Base-by-base conservation (phyloP, 2,797 vertebrate species). In the Lagocephalus sceleratus region DNA sequence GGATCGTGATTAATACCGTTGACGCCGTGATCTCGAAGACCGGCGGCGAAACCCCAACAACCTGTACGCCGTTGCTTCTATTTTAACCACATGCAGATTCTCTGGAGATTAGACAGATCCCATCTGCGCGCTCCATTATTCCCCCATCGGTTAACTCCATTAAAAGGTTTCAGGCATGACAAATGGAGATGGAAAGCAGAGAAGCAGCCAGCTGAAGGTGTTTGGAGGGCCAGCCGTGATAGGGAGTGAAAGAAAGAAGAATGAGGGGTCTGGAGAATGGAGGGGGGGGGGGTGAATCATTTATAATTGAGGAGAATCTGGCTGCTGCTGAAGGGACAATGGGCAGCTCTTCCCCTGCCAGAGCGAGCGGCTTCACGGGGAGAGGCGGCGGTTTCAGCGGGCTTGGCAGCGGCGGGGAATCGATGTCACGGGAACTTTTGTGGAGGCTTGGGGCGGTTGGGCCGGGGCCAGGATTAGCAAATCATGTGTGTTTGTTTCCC, bases 81-180 rank as follows among this genome's bases (percentile, higher is more conserved):
- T 83, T 78, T 76, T 68, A 76, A 69, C 82, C 42, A 60, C 61
- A 65, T 63, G 65, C 11, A 51, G 47, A 71, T 45, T 52, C 39
- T 44, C 0, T 2, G 66, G 26, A 66, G 68, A 66, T 85, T 68
- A 76, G 56, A 69, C 47, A 25, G 60, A 71, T 76, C 53, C 63
- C 78, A 58, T 76, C 76, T 82, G 76, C 57, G 17, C 6, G 26
- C 71, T 68, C 71, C 69, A 76, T 84, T 81, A 77, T 73, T 71
- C 64, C 63, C 74, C 68, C 53, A 44, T 70, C 48, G 69, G 67
- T 72, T 82, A 68, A 75, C 68, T 73, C 76, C 74, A 83, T 87
- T 79, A 79, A 78, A 80, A 71, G 63, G 75, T 73, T 75, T 80
- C 71, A 76, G 76, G 79, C 75, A 71, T 86, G 68, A 79, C 55